Base-by-base conservation (phyloP, 2,113 vertebrate genomes). In the Ivindomyrus marchei region DNA sequence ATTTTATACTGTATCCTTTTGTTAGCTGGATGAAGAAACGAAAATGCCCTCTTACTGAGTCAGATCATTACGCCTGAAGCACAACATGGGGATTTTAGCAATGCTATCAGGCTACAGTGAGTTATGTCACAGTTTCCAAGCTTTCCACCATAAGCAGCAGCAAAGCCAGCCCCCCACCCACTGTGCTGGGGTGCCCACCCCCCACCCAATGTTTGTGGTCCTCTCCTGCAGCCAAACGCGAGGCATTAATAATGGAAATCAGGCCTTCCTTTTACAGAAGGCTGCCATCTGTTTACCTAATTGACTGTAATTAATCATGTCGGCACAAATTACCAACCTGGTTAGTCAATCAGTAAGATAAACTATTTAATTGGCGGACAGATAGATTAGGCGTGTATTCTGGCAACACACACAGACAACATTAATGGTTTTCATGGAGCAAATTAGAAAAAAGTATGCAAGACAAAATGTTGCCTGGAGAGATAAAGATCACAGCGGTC, bases 301-400 rank as follows among this genome's bases (percentile, higher is more conserved):
- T 96, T 94, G 93, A 91, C 94, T 94, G 94, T 94, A 95, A 95
- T 95, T 95, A 94, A 95, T 95, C 94, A 94, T 95, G 95, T 94
- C 94, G 94, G 88, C 93, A 91, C 91, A 93, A 93, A 94, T 95
- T 94, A 95, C 92, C 91, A 92, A 93, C 89, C 91, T 92, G 93
- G 93, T 94, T 95, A 93, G 91, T 94, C 92, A 95, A 92, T 95
- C 91, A 93, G 91, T 93, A 91, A 94, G 92, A 93, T 80, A 90
- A 93, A 93, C 91, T 91, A 92, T 94, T 92, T 93, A 94, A 94
- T 8, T 31, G 90, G 91, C 90, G 42, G 47, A 92, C 87, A 49
- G 92, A 94, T 94, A 93, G 90, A 94, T 94, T 92, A 94, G 77
- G 56, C 56, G 70, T 53, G 46, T 58, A 90, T 92, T 90, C 93